Conservation (phyloP, 2,113 vertebrate species). For the Lepisosteus oculatus region DNA sequence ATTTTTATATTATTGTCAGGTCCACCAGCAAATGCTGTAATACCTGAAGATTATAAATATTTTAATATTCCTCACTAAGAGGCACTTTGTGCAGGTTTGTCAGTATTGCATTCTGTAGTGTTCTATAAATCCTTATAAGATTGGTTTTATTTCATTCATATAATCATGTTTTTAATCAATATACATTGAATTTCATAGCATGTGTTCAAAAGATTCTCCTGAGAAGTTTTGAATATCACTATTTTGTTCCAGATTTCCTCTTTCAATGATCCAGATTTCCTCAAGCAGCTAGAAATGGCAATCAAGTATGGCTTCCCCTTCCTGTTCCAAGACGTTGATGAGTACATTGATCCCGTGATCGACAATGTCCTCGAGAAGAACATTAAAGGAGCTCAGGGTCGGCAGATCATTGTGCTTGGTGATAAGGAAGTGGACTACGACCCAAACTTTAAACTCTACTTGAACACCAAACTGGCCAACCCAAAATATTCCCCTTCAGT, state of each 20-base stretch:
- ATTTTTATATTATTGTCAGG: too few species aligned
- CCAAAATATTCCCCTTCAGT: constrained; percentile 87
- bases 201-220: neutral
- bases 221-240: neutral
- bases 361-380: constrained; percentile 91
- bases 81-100: too few species aligned
- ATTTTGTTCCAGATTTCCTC: constrained; percentile 75
- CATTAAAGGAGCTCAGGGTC: constrained; percentile 72
- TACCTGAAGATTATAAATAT: too few species aligned
- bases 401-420: constrained; percentile 79
- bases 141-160: too few species aligned
- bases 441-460: constrained; percentile 85
- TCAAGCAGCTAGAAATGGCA: constrained; percentile 88
- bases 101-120: too few species aligned
- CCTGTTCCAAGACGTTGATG: constrained; percentile 89
- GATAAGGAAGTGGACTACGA: constrained; percentile 95
- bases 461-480: constrained; percentile 90
- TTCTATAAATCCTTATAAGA: too few species aligned
- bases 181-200: neutral
- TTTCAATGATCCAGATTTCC: constrained; percentile 92
- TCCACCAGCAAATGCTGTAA: too few species aligned
- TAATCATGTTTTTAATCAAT: too few species aligned
- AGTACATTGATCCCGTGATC: constrained; percentile 93
- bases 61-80: too few species aligned
- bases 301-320: constrained; percentile 91